Base-by-base conservation (phyloP, 2,888 invertebrate species). In the Anorthoa munda region DNA sequence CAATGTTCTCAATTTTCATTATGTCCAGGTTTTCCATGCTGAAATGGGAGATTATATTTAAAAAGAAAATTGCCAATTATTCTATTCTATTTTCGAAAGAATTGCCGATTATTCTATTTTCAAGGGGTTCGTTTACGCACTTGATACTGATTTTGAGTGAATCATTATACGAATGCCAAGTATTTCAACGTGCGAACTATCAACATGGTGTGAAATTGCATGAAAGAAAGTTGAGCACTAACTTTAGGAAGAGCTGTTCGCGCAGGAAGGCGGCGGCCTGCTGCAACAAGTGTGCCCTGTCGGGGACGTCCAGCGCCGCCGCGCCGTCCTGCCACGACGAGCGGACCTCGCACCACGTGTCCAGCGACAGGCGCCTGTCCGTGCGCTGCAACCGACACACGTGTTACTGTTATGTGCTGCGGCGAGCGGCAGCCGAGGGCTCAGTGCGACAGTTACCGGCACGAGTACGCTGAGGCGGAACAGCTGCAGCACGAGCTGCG, bases 331-430 rank as follows among this genome's bases (percentile, higher is more conserved):
- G 18, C 46, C 63, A 63, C 63, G 63, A 12, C 18, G 48, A 23
- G 48, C 63, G 63, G 26, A 17, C 48, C 63, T 63, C 63, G 94
- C 95, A 94, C 83, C 97, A 91, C 17, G 97, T 97, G 79, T 97
- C 97, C 73, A 92, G 78, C 1, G 94, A 91, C 70, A 97, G 77
- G 0, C 80, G 71, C 4, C 72, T 23, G 87, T 87, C 84, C 86
- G 45, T 21, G 21, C 45, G 60, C 60, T 60, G 26, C 9, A 56
- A 53, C 21, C 39, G 9, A 5, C 7, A 5, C 7, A 39, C 39
- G 9, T 9, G 39, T 9, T 39, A n/a, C n/a, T n/a, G n/a, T n/a
- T n/a, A n/a, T n/a, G n/a, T n/a, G n/a, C n/a, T n/a, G n/a, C n/a
- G n/a, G n/a, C n/a, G n/a, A n/a, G n/a, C n/a, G n/a, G n/a, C n/a